Evolutionary conservation across 2,888 invertebrate genomes (phyloP).

Genomic region (Yponomeuta cagnagella): DNA sequence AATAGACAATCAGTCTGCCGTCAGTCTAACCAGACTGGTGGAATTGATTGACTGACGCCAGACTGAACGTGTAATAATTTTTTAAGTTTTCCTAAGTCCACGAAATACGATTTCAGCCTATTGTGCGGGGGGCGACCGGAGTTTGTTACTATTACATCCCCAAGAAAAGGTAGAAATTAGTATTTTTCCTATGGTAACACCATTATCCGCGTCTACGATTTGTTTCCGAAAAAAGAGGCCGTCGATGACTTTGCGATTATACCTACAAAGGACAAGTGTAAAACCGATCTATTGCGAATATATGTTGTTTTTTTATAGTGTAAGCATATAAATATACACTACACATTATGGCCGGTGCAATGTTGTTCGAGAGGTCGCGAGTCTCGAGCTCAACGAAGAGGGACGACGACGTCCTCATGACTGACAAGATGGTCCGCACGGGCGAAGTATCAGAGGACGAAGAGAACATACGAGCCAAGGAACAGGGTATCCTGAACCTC

Average conservation of each 20-base stretch:
- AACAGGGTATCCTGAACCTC: conserved; percentile 94
- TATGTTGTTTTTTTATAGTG: conserved; percentile 51
- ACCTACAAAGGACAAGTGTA: conserved; percentile 63
- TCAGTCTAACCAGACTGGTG: no score
- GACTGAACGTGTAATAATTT: no score
- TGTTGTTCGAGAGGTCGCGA: conserved; percentile 91
- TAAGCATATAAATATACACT: conserved; percentile 68
- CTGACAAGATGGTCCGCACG: conserved; percentile 86
- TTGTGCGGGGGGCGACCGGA: no score
- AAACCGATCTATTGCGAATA: conserved; percentile 56
- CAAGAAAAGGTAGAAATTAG: conserved; percentile 11
- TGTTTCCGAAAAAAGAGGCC: conserved; percentile 58
- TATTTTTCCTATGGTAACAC: conserved; percentile 34
- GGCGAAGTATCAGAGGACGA: conserved; percentile 87
- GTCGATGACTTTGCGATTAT: conserved; percentile 75
- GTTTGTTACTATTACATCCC: background rate
- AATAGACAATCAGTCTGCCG: no score
- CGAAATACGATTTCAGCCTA: no score
- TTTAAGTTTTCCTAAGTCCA: no score
- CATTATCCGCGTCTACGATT: conserved; percentile 69
- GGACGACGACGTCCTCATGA: conserved; percentile 83
- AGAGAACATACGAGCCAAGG: conserved; percentile 92
- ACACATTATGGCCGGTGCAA: conserved; percentile 90
- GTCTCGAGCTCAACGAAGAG: conserved; percentile 84
- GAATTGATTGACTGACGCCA: no score